Evolutionary conservation across 2,113 vertebrate species (phyloP).

Genomic region (Pagrus major): DNA sequence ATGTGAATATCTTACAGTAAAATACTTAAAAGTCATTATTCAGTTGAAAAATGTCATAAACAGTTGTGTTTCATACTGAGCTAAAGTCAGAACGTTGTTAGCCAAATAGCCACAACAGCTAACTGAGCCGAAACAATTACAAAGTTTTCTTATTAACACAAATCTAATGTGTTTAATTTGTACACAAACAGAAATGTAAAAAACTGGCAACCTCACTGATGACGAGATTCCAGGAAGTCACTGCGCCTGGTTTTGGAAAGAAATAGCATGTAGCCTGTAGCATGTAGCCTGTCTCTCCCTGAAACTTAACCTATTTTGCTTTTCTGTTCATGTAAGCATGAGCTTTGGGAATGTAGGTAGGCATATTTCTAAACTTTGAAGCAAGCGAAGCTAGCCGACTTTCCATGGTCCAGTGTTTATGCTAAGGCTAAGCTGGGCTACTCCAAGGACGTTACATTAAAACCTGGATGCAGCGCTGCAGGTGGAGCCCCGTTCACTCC

Average conservation of each 20-base stretch:
- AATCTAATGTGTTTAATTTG: not conserved
- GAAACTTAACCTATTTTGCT: too few species aligned
- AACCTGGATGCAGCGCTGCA: too few species aligned
- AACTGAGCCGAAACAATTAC: too few species aligned
- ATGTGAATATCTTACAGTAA: not conserved
- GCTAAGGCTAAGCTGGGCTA: not conserved
- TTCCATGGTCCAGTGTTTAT: too few species aligned
- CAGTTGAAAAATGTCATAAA: not conserved
- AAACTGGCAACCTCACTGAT: not conserved
- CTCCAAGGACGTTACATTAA: too few species aligned
- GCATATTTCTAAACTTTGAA: not conserved
- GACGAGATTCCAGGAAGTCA: too few species aligned
- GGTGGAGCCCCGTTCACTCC: too few species aligned
- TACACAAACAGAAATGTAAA: not conserved
- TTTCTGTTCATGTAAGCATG: not conserved
- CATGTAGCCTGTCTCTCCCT: not conserved
- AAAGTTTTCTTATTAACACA: not conserved
- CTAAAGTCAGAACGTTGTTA: not conserved
- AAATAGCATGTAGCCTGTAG: not conserved
- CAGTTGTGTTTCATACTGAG: not conserved
- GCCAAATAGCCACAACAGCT: not conserved
- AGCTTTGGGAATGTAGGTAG: not conserved
- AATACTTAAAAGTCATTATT: not conserved
- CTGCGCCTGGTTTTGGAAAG: not conserved
- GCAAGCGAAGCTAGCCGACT: not conserved